Conservation (phyloP, 2,888 invertebrate species). For the Thymelicus sylvestris region DNA sequence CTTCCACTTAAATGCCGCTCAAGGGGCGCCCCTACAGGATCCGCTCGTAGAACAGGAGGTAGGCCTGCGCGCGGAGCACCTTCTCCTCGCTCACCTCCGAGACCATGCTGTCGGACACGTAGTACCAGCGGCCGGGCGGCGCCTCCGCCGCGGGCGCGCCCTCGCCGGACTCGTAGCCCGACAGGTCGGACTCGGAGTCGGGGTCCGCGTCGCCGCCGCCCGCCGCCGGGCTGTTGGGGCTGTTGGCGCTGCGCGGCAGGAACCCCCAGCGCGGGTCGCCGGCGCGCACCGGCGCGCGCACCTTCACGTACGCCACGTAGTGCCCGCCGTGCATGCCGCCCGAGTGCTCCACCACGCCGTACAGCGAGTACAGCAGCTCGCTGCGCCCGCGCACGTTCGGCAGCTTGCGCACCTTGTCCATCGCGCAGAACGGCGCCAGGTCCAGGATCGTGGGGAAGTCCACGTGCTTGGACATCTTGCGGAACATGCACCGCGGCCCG, state of each 20-base stretch:
- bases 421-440: slow-evolving; percentile 95
- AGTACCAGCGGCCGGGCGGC: slow-evolving; percentile 95
- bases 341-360: slow-evolving; percentile 97
- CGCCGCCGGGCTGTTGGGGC: slow-evolving; percentile 79
- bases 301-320: slow-evolving; percentile 98
- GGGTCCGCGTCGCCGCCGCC: slow-evolving; percentile 68
- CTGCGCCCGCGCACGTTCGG: slow-evolving; percentile 87
- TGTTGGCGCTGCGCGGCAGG: slow-evolving; percentile 86
- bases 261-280: slow-evolving; percentile 90
- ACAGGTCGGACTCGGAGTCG: slow-evolving; percentile 84
- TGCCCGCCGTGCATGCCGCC: slow-evolving; percentile 94
- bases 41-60: slow-evolving; percentile 98
- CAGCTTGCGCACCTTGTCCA: slow-evolving; percentile 85
- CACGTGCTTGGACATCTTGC: slow-evolving; percentile 94
- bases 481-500: slow-evolving; percentile 88
- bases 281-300: slow-evolving; percentile 85
- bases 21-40: slow-evolving; percentile 85
- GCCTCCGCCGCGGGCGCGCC: slow-evolving; percentile 63
- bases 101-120: slow-evolving; percentile 96
- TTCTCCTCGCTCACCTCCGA: slow-evolving; percentile 91
- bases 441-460: slow-evolving; percentile 94
- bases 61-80: slow-evolving; percentile 95
- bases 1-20: slow-evolving; percentile 72
- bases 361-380: slow-evolving; percentile 93
- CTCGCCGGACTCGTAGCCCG: slow-evolving; percentile 82